Evolutionary conservation across 1,140 invertebrate species (phyloP).

Genomic region (Trichonephila inaurata): DNA sequence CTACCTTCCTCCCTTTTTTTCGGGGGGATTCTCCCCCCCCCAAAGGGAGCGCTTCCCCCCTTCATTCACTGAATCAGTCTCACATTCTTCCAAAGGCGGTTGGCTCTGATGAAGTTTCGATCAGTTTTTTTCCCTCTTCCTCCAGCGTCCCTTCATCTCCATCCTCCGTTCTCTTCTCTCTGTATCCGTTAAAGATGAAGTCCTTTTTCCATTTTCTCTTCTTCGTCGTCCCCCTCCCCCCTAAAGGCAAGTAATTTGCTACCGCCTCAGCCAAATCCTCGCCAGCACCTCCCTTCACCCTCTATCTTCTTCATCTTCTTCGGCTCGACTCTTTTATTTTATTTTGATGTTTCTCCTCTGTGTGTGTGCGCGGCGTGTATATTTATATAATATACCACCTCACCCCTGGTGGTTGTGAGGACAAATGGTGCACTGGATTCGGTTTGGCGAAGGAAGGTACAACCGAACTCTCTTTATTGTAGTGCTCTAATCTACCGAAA

Average conservation of each 20-base stretch:
- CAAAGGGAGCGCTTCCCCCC: not conserved
- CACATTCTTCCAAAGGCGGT: slow-evolving; percentile 68
- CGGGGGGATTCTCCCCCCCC: slow-evolving; percentile 7
- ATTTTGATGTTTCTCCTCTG: slow-evolving; percentile 65
- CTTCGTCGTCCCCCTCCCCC: slow-evolving; percentile 14
- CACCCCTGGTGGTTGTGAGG: not conserved
- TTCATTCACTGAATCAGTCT: slow-evolving; percentile 68
- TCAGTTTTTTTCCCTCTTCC: slow-evolving; percentile 55
- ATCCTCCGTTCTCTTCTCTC: slow-evolving; percentile 3
- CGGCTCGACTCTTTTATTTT: slow-evolving; percentile 50
- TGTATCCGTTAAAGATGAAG: slow-evolving; percentile 73
- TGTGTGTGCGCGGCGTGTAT: not conserved
- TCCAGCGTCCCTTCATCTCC: not conserved
- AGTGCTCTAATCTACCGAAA: no score
- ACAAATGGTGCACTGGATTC: not conserved
- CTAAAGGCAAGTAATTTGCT: slow-evolving; percentile 76
- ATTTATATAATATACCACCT: slow-evolving; percentile 55
- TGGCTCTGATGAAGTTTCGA: slow-evolving; percentile 75
- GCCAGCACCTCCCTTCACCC: not conserved
- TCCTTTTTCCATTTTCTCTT: slow-evolving; percentile 74
- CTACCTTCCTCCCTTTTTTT: not conserved
- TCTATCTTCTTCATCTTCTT: slow-evolving; percentile 42
- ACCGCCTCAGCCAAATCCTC: slow-evolving; percentile 71
- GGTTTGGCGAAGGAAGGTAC: no score
- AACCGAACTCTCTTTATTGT: no score